These are phyloP conservation scores for Gasterosteus nipponicus DNA, from an alignment of 2,113 vertebrate species.

Conservation along the genomic window DNA sequence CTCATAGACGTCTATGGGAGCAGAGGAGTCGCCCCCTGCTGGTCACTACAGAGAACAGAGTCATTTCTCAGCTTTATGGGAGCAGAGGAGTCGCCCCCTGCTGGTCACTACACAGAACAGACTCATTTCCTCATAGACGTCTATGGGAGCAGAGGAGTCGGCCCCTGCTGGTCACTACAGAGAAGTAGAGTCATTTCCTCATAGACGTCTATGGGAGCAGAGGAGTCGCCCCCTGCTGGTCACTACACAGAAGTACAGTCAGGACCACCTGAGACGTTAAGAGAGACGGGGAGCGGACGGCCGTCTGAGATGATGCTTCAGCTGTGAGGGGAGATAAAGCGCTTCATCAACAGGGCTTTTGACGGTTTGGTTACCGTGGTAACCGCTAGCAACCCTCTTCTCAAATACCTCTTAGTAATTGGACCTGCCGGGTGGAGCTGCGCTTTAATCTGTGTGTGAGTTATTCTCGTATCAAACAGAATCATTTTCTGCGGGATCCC, in stretches of 20 bases:
- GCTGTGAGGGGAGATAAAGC: neutral
- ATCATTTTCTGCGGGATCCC: neutral
- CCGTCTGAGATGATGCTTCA: constrained; percentile 52
- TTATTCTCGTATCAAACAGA: constrained; percentile 30
- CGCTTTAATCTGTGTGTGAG: neutral
- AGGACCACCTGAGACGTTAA: too few relatives aligned
- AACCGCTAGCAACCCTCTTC: neutral
- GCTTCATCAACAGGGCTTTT: constrained; percentile 10
- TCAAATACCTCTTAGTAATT: neutral
- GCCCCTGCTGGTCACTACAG: too few relatives aligned
- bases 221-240: neutral
- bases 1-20: too few relatives aligned
- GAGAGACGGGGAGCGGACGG: neutral
- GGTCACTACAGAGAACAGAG: too few relatives aligned
- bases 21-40: too few relatives aligned
- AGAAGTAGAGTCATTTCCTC: too few relatives aligned
- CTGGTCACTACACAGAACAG: too few relatives aligned
- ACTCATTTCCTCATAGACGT: too few relatives aligned
- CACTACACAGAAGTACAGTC: too few relatives aligned
- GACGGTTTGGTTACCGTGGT: neutral
- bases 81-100: too few relatives aligned
- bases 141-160: too few relatives aligned
- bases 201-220: neutral
- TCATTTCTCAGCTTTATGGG: too few relatives aligned
- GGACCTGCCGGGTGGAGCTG: neutral